phyloP scores from a whole-genome alignment of 2,797 vertebrate genomes.

The Aldrovandia affinis region DNA sequence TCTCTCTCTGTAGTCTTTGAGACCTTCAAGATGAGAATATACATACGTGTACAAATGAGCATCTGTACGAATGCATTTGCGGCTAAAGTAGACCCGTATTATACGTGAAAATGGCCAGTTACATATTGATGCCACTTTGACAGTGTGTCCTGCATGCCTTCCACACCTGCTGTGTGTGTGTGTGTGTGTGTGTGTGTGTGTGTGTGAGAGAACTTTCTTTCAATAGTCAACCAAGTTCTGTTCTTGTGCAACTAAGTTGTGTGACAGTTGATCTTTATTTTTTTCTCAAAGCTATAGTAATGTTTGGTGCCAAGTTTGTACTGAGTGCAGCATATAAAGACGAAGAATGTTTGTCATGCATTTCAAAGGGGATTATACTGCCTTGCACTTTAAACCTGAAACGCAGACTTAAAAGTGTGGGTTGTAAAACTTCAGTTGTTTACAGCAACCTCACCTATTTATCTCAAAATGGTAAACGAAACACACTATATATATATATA shows the following conservation, averaged over 20 bases:
- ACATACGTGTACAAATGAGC: constrained; percentile 60
- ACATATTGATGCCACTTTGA: constrained; percentile 25
- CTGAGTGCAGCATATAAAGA: constrained; percentile 54
- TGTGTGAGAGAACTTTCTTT: not conserved
- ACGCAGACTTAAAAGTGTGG: constrained; percentile 41
- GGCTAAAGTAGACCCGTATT: constrained; percentile 60
- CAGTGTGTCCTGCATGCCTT: constrained; percentile 51
- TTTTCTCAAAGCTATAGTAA: constrained; percentile 69
- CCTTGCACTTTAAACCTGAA: constrained; percentile 76
- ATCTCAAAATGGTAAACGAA: constrained; percentile 62
- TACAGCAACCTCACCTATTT: constrained; percentile 59
- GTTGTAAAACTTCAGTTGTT: constrained; percentile 52
- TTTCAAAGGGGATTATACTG: constrained; percentile 73
- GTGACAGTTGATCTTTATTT: constrained; percentile 62
- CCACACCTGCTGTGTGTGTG: constrained; percentile 35
- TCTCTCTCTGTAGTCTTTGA: constrained; percentile 38
- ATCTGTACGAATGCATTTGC: constrained; percentile 72
- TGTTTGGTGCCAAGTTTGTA: constrained; percentile 72
- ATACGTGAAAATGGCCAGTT: constrained; percentile 57
- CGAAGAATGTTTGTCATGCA: constrained; percentile 58
- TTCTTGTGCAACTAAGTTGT: constrained; percentile 60
- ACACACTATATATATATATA: constrained; percentile 57
- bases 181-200: constrained; percentile 4
- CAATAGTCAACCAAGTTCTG: constrained; percentile 53
- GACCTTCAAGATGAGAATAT: constrained; percentile 53